Evolutionary conservation across 2,113 vertebrate genomes (phyloP), one percentile per base, ranked within the genome.

Genomic region (Psilopsiagon aurifrons): DNA sequence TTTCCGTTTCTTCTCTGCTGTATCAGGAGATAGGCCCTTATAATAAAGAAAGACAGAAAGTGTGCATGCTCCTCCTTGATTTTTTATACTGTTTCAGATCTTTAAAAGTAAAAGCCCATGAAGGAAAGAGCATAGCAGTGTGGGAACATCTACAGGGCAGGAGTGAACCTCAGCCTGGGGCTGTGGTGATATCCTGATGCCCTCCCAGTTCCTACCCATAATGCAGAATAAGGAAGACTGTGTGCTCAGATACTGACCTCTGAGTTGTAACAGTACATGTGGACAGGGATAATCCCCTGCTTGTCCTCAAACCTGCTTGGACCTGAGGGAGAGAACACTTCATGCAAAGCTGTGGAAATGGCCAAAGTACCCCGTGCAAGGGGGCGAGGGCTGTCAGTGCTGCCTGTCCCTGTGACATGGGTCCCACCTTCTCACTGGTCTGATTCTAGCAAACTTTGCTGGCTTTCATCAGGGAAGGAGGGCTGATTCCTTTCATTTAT

Each of bases 311-410:
- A 29, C 46, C 52, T 43, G 15, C 35, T 25, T 3, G 22, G 27
- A 23, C 54, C 46, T 20, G 24, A 33, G 20, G 1, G 9, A 46
- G 29, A 35, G 24, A 55, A 9, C 64, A 35, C 20, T 7, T 1
- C 60, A 14, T 2, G 31, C 54, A 43, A 35, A 75, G 60, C 33
- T 2, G 19, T 33, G 60, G 33, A 73, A 24, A 41, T 6, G 18
- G 11, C 33, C 31, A 31, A 2, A 28, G 46, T 22, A 4, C 2
- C 15, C 7, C 3, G 0, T 9, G 54, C 17, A 6, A 9, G 39
- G 44, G 37, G 4, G 27, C 1, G 7, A 13, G 44, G 6, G 37
- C 62, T 22, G 31, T 8, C 16, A 0, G 10, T 25, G 39, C 62
- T 16, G 23, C 13, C 46, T 6, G 1, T 8, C 52, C 31, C 23